phyloP scores from a whole-genome alignment of 2,113 vertebrate genomes.

The Mesoclemmys tuberculata region DNA sequence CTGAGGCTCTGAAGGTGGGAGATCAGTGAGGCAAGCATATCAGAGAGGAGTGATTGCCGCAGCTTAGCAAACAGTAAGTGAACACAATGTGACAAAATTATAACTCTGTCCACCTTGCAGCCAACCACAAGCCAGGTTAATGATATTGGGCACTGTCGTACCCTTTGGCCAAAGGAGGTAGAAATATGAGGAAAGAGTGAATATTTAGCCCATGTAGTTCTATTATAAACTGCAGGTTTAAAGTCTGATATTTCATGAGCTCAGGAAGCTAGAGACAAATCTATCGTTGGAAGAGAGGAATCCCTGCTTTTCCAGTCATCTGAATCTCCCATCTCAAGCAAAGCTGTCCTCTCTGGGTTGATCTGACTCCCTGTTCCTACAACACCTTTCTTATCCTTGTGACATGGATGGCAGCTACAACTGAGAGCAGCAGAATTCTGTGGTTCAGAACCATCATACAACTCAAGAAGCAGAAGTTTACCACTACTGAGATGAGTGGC shows the following conservation, averaged over 20 bases:
- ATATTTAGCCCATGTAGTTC: constrained; percentile 37
- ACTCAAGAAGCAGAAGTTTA: background rate
- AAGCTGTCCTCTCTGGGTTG: constrained; percentile 10
- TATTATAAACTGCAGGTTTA: constrained; percentile 38
- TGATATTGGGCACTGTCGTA: constrained; percentile 19
- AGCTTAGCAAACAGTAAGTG: too few relatives aligned
- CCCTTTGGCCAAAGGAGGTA: background rate
- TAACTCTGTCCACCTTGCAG: constrained; percentile 16
- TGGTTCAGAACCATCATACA: constrained; percentile 1
- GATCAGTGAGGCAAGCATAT: too few relatives aligned
- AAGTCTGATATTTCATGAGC: constrained; percentile 44
- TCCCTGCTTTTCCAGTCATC: background rate
- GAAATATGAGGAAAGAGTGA: constrained; percentile 42
- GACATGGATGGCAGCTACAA: background rate
- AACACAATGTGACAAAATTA: background rate
- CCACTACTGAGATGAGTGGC: constrained; percentile 51
- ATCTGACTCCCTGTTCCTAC: background rate
- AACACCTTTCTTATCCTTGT: background rate
- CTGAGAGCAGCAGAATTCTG: constrained; percentile 24
- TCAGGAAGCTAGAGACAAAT: constrained; percentile 4
- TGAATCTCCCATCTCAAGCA: constrained; percentile 10
- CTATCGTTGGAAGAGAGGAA: constrained; percentile 27
- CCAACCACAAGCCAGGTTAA: background rate
- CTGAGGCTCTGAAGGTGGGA: background rate
- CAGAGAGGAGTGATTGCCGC: too few relatives aligned